Evolutionary conservation across 2,113 vertebrate genomes (phyloP), one percentile per base, ranked within the genome.

Genomic region (Eulacestoma nigropectus): DNA sequence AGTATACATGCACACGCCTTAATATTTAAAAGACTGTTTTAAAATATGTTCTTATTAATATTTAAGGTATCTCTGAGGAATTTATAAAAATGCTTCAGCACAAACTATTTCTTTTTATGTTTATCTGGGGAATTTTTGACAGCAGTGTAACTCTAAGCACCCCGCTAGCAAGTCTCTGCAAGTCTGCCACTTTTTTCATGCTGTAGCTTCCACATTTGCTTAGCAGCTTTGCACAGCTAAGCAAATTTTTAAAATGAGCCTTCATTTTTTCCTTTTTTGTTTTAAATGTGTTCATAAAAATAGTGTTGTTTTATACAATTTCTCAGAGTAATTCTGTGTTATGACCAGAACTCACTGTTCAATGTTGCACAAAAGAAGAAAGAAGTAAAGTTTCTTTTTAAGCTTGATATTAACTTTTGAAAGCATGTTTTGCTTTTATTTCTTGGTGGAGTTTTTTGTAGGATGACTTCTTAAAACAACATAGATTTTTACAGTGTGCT

Each of bases 1-100:
- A 76, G 53, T 64, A 76, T 70, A 63, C 23, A 16, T 82, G n/a
- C 14, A 73, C 20, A 53, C 70, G 27, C 64, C 92, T 97, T 94
- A 96, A 95, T 97, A 93, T 97, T 97, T 96, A 88, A 87, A 81
- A 76, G 52, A 44, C 29, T 50, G 9, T 52, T 85, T 86, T 73
- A 46, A 93, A 91, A 85, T 85, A 83, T 87, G 84, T 85, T 92
- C 93, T 70, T 95, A 95, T 97, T 96, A 97, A 97, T 96, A 96
- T 95, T 97, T 91, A 94, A 93, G 44, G 14, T 69, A 55, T 81
- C 97, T 96, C 89, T 68, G 41, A 87, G 86, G 95, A 94, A 92
- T 97, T 96, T 90, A 50, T 49, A 84, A 92, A 94, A 89, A 79
- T 90, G 80, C 84, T 70, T 94, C 68, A 77, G 52, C 74, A 76